phyloP scores from a whole-genome alignment of 2,113 vertebrate genomes.

The Petrocephalus zakoni region DNA sequence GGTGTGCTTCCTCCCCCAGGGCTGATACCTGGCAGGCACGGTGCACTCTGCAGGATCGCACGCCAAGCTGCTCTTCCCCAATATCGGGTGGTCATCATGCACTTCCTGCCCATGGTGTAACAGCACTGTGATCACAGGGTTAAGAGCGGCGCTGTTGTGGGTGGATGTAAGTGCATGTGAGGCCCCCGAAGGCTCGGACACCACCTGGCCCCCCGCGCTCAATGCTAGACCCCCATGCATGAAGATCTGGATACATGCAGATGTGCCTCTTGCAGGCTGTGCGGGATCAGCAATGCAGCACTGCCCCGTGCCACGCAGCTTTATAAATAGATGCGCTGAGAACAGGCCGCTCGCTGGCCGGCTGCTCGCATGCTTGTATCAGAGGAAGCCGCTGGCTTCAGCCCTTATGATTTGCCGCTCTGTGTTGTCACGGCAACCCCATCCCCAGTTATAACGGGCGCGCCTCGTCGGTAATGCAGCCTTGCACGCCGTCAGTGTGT shows the following conservation, averaged over 20 bases:
- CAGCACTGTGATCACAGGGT: background rate
- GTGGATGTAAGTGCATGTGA: background rate
- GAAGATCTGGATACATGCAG: background rate
- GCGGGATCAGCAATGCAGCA: background rate
- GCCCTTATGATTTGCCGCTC: background rate
- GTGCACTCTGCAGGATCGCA: background rate
- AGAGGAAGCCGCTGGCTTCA: slow-evolving; percentile 6
- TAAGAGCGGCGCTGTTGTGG: background rate
- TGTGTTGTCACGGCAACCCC: background rate
- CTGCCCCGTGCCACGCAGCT: background rate
- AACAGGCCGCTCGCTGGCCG: background rate
- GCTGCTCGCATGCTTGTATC: background rate
- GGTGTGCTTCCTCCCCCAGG: background rate
- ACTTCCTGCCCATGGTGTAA: background rate
- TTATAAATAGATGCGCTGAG: background rate
- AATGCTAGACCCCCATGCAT: background rate
- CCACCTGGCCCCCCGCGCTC: background rate
- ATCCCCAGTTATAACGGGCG: background rate
- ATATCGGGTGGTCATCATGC: background rate
- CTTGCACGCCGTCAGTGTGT: too few relatives aligned
- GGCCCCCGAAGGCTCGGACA: background rate
- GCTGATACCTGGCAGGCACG: background rate
- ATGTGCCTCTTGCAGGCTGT: background rate
- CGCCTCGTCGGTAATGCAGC: background rate
- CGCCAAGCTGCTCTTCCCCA: background rate